Percentiles rank a stretch among this genome's conserved stretches.
Evolutionary conservation across 2,113 vertebrate genomes (phyloP).

Genomic region (Rissa tridactyla): DNA sequence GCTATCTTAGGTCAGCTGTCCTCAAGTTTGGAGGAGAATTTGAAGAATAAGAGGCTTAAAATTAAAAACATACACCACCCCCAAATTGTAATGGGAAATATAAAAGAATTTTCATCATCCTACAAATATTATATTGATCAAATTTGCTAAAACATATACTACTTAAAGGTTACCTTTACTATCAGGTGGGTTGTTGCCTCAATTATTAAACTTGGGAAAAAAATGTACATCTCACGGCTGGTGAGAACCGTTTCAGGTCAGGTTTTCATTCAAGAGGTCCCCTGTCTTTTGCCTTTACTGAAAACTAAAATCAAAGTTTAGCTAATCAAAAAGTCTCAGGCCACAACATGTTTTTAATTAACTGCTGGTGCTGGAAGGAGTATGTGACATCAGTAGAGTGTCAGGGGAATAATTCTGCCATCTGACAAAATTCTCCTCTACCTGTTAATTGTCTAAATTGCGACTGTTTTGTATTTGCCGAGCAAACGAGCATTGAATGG

Average conservation of each 20-base stretch:
- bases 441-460: not conserved
- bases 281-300: not conserved
- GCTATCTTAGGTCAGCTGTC: not conserved
- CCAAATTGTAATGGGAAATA: not conserved
- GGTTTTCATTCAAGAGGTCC: not conserved
- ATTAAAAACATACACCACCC: not conserved
- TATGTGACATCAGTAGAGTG: accelerated
- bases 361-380: not conserved
- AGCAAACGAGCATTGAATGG: not conserved
- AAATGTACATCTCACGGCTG: not conserved
- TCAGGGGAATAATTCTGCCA: not conserved
- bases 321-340: not conserved
- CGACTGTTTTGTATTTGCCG: not conserved
- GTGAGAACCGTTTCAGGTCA: not conserved
- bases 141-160: not conserved
- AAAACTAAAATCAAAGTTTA: not conserved
- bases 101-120: not conserved
- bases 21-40: not conserved
- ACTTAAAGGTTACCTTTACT: not conserved
- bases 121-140: not conserved
- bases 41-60: not conserved
- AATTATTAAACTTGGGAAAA: not conserved
- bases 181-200: not conserved
- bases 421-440: not conserved
- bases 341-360: not conserved